These are phyloP conservation scores for Augochlora pura DNA, from an alignment of 1,140 invertebrate species.

Conservation along the genomic window DNA sequence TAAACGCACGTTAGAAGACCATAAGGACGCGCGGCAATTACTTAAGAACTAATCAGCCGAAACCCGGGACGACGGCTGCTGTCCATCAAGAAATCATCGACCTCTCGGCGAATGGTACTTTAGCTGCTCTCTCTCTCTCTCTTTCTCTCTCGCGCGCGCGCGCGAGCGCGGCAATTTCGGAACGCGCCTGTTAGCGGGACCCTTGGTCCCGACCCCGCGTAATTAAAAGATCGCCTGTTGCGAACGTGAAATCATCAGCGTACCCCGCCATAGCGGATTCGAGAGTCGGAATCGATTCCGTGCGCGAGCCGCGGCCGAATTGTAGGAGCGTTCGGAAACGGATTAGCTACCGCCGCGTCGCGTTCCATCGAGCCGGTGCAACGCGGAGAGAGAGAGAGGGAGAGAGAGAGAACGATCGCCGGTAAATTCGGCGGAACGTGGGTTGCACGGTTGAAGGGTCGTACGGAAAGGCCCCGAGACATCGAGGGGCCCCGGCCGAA, in stretches of 20 bases:
- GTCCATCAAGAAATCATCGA: conserved; percentile 64
- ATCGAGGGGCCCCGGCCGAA: conserved; percentile 36
- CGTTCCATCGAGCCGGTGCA: too few relatives aligned
- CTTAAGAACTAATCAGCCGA: conserved; percentile 77
- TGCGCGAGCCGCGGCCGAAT: too few relatives aligned
- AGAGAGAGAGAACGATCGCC: background rate
- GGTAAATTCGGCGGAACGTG: conserved; percentile 15
- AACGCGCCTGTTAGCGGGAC: conserved; percentile 23
- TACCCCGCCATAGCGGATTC: background rate
- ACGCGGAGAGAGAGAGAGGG: background rate
- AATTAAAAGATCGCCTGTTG: conserved; percentile 45
- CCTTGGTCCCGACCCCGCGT: background rate
- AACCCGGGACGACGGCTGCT: conserved; percentile 63
- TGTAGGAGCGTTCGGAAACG: too few relatives aligned
- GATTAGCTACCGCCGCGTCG: too few relatives aligned
- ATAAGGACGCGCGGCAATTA: conserved; percentile 75
- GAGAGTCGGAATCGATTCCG: background rate
- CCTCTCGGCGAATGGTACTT: conserved; percentile 43
- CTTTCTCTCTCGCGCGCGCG: background rate
- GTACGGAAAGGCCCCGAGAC: conserved; percentile 44
- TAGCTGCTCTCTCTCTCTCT: conserved; percentile 11
- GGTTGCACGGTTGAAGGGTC: conserved; percentile 45
- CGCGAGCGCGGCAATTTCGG: conserved; percentile 14
- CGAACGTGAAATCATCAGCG: conserved; percentile 2
- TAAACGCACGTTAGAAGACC: conserved; percentile 75